These are phyloP conservation scores for Coregonus ussuriensis DNA, from an alignment of 2,797 vertebrate species.

Conservation along the genomic window DNA sequence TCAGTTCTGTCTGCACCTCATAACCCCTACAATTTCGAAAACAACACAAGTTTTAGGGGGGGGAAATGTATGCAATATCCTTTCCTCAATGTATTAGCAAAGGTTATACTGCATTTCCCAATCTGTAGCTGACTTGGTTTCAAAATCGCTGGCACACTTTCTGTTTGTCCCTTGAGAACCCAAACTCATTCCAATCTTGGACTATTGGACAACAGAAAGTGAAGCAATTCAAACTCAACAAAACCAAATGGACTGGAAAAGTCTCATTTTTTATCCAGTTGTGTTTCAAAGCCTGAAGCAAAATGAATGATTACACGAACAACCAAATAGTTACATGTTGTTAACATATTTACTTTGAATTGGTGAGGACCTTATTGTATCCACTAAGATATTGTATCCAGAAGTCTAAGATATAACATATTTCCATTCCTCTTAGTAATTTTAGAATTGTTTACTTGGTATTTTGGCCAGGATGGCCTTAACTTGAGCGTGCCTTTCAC, in stretches of 20 bases:
- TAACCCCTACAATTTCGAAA: too few relatives aligned
- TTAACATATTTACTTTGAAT: not conserved
- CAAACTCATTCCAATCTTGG: constrained; percentile 34
- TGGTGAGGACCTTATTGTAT: not conserved
- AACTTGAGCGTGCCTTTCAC: not conserved
- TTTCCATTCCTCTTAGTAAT: too few relatives aligned
- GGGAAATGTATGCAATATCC: not conserved
- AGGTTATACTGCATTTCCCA: constrained; percentile 23
- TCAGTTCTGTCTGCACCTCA: not conserved
- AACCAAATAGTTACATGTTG: not conserved
- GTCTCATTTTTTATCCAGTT: not conserved
- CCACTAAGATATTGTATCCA: not conserved
- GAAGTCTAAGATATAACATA: too few relatives aligned
- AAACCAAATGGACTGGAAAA: constrained; percentile 20
- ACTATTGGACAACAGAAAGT: constrained; percentile 38
- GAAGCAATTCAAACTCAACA: constrained; percentile 46
- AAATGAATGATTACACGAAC: not conserved
- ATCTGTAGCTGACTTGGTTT: constrained; percentile 29
- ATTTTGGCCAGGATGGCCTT: too few relatives aligned
- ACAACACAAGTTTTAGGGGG: not conserved
- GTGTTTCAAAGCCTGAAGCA: not conserved
- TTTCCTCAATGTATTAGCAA: constrained; percentile 16
- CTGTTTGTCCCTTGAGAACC: constrained; percentile 40
- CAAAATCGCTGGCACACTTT: constrained; percentile 46
- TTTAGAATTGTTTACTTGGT: too few relatives aligned